Percentiles rank a stretch among this genome's conserved stretches.
Conservation (phyloP, 2,797 vertebrate genomes). For the Spinus olivaceus region DNA sequence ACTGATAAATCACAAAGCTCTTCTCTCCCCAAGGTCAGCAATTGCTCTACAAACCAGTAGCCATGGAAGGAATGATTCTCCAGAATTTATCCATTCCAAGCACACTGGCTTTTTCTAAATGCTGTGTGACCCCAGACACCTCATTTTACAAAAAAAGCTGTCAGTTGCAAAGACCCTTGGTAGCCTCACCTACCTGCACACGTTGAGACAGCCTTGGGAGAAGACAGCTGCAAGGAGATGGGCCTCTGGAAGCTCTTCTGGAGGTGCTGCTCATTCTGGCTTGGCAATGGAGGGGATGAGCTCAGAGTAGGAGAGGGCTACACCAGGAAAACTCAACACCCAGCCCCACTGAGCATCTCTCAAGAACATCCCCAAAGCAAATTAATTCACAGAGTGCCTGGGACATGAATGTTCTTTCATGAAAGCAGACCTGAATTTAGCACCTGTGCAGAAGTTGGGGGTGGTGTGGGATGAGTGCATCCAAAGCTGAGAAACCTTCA, state of each 20-base stretch:
- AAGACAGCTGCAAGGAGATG: slow-evolving; percentile 70
- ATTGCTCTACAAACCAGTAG: neutral
- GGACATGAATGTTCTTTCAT: neutral
- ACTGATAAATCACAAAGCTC: neutral
- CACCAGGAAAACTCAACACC: neutral
- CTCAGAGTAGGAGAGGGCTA: neutral
- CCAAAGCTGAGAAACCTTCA: neutral
- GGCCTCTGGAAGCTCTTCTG: slow-evolving; percentile 66
- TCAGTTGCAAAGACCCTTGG: neutral
- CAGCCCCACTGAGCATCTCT: neutral
- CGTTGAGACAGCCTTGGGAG: slow-evolving; percentile 64
- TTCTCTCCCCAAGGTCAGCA: neutral
- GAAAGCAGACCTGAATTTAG: neutral
- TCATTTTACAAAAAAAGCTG: neutral
- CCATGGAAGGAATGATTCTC: neutral
- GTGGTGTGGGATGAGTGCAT: neutral
- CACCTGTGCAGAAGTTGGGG: neutral
- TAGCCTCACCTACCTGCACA: slow-evolving; percentile 55
- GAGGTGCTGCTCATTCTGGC: slow-evolving; percentile 26
- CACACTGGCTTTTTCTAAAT: neutral
- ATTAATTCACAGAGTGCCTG: neutral
- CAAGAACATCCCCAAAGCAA: neutral
- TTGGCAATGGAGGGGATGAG: slow-evolving; percentile 30
- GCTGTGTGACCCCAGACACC: neutral
- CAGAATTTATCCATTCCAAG: neutral